These are phyloP conservation scores for Himalopsyche japonica DNA, from an alignment of 2,888 invertebrate species.

Conservation along the genomic window DNA sequence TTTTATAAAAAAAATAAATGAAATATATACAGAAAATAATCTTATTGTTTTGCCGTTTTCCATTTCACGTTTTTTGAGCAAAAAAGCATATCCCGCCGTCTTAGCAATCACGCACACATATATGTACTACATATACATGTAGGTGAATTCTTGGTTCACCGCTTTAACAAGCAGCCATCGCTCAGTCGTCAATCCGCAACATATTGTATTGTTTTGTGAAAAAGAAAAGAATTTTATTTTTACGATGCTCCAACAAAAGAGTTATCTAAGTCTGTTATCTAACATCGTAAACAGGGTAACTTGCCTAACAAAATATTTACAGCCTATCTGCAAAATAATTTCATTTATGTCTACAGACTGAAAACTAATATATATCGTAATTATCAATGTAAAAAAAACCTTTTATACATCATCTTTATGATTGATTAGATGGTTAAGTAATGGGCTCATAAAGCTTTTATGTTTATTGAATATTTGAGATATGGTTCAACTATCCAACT, in stretches of 20 bases:
- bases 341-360: neutral
- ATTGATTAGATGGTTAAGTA: too few species aligned
- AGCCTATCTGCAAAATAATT: neutral
- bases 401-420: too few species aligned
- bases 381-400: too few species aligned
- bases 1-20: too few species aligned
- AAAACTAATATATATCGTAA: neutral
- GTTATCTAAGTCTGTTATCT: neutral
- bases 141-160: neutral
- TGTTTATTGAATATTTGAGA: too few species aligned
- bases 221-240: neutral
- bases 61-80: too few species aligned
- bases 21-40: too few species aligned
- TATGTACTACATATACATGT: neutral
- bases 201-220: neutral
- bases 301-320: neutral
- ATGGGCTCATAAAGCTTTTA: too few species aligned
- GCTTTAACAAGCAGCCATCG: neutral
- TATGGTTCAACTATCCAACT: too few species aligned
- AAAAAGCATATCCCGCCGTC: neutral
- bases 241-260: neutral
- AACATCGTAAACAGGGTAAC: neutral
- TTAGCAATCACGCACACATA: neutral
- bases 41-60: too few species aligned
- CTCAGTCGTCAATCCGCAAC: neutral